A percentile compares a stretch with the other conserved stretches of the same genome.
phyloP scores from a whole-genome alignment of 1,140 invertebrate genomes.

The Homalodisca vitripennis region DNA sequence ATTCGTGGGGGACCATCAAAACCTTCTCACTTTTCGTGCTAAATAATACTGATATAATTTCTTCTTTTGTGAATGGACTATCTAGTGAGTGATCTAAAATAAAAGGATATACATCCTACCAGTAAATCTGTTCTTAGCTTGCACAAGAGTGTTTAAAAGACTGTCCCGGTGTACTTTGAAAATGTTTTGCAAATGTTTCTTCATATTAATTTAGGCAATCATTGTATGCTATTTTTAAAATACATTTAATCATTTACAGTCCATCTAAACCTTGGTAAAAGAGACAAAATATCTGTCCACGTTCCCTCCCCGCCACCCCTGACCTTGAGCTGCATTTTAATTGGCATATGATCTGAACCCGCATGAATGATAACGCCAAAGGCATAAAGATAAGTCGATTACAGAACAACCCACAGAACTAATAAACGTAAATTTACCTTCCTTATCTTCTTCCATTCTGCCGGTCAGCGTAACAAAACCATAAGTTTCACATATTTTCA shows the following conservation, averaged over 20 bases:
- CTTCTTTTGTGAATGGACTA: not conserved
- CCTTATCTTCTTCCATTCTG: not conserved
- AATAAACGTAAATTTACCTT: too few species aligned
- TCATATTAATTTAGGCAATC: not conserved
- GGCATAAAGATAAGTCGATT: not conserved
- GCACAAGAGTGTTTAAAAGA: not conserved
- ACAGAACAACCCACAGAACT: too few species aligned
- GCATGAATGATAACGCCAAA: not conserved
- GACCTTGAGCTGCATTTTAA: not conserved
- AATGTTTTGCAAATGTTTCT: not conserved
- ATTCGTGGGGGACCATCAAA: not conserved
- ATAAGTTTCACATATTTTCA: not conserved
- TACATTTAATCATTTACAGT: not conserved
- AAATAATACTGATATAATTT: not conserved
- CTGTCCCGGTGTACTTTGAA: not conserved
- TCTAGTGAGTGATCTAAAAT: not conserved
- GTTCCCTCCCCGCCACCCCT: not conserved
- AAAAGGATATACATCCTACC: not conserved
- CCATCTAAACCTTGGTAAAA: not conserved
- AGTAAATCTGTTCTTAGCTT: not conserved
- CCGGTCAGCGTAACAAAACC: not conserved
- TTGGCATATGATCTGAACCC: not conserved
- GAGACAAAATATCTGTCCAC: not conserved
- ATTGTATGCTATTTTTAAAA: not conserved
- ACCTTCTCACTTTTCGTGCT: not conserved